phyloP scores from a whole-genome alignment of 2,888 invertebrate genomes.

The Troilus luridus region DNA sequence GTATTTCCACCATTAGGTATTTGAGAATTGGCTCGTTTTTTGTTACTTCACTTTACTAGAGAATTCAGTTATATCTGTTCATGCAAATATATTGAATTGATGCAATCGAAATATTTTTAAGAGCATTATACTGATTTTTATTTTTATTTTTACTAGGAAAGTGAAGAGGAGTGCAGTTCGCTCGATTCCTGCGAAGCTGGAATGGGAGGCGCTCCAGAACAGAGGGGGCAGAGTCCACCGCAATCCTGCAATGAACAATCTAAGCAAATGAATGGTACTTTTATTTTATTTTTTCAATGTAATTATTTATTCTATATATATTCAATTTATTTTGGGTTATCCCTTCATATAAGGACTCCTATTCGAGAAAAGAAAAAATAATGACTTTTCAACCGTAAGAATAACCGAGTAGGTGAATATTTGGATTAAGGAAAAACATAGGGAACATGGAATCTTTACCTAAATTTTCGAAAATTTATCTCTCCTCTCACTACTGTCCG shows the following conservation, averaged over 20 bases:
- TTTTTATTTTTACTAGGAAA: constrained; percentile 66
- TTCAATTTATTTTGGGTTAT: neutral
- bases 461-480: too few relatives aligned
- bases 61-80: too few relatives aligned
- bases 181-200: constrained; percentile 62
- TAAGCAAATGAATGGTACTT: constrained; percentile 63
- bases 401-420: neutral
- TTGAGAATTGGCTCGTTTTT: too few relatives aligned
- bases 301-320: neutral
- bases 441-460: neutral
- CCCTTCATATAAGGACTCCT: too few relatives aligned
- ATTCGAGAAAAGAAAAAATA: too few relatives aligned
- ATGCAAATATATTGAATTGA: too few relatives aligned
- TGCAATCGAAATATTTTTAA: too few relatives aligned
- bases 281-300: neutral
- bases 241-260: constrained; percentile 61
- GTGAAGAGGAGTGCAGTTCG: constrained; percentile 67
- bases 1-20: too few relatives aligned
- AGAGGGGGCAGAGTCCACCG: constrained; percentile 63
- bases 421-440: neutral
- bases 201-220: constrained; percentile 60
- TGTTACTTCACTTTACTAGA: too few relatives aligned
- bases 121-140: neutral
- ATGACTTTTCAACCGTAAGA: neutral
- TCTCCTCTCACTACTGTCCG: too few relatives aligned